Evolutionary conservation across 2,888 invertebrate genomes (phyloP).

Genomic region (Pachymerium ferrugineum): DNA sequence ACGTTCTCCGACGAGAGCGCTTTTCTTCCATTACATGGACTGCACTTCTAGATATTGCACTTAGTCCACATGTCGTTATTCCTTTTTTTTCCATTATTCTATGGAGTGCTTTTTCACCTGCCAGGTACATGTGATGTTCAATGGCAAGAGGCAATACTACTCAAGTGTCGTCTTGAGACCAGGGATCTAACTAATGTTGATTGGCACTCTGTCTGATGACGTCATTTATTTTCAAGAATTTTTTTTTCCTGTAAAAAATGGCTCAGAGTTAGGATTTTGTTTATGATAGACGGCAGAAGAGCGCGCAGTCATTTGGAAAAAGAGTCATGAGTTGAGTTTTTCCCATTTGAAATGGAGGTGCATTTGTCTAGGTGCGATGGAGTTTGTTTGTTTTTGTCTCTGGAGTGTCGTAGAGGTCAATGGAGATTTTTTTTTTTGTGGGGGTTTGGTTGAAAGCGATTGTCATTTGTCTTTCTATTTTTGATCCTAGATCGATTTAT

Average conservation of each 20-base stretch:
- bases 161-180: neutral
- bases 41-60: neutral
- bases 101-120: slow-evolving; percentile 13
- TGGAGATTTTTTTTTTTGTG: neutral
- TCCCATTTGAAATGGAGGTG: neutral
- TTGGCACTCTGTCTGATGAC: slow-evolving; percentile 9
- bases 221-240: neutral
- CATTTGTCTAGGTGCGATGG: neutral
- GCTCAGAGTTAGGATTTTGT: too few species aligned
- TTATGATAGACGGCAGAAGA: too few species aligned
- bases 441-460: too few species aligned
- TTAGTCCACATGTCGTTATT: slow-evolving; percentile 18
- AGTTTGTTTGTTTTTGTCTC: neutral
- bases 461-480: neutral
- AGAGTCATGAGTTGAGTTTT: neutral
- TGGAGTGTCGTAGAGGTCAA: neutral
- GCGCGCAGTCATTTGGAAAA: neutral
- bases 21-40: slow-evolving; percentile 1
- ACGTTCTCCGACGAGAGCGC: neutral
- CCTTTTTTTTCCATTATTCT: neutral
- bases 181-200: neutral
- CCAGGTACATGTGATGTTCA: neutral
- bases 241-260: neutral
- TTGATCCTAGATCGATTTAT: slow-evolving; percentile 43
- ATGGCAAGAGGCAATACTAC: slow-evolving; percentile 3